A percentile compares a stretch with the other conserved stretches of the same genome.
These are phyloP conservation scores for Matsumyia berberina DNA, from an alignment of 2,888 invertebrate species.

Conservation along the genomic window DNA sequence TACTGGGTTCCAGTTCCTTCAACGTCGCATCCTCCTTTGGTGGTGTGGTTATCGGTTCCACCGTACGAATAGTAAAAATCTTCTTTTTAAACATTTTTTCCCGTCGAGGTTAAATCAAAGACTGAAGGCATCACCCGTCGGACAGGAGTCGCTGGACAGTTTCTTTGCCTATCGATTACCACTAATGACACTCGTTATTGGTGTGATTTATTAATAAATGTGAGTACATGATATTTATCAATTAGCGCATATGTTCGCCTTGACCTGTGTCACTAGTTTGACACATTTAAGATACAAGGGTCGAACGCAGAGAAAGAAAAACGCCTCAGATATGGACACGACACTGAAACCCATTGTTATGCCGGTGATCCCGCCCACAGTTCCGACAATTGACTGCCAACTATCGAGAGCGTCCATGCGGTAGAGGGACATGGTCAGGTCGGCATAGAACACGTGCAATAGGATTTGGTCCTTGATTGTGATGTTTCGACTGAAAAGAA, in stretches of 20 bases:
- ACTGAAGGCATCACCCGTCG: conserved; percentile 17
- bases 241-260: conserved; percentile 43
- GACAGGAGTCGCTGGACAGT: not conserved
- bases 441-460: conserved; percentile 88
- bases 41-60: conserved; percentile 47
- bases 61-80: conserved; percentile 62
- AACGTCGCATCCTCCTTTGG: not conserved
- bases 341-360: conserved; percentile 89
- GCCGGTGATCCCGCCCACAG: conserved; percentile 89
- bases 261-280: conserved; percentile 31
- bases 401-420: conserved; percentile 87
- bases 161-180: conserved; percentile 16
- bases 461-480: conserved; percentile 85
- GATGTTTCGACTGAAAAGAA: conserved; percentile 75
- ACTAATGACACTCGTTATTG: conserved; percentile 22
- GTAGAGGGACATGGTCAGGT: conserved; percentile 87
- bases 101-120: conserved; percentile 12
- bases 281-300: conserved; percentile 78
- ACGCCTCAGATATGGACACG: conserved; percentile 87
- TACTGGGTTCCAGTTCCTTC: not conserved
- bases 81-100: conserved; percentile 53
- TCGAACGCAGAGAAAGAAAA: conserved; percentile 83
- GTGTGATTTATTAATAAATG: conserved; percentile 56
- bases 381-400: conserved; percentile 89
- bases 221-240: conserved; percentile 35